Base-by-base conservation (phyloP, 35 echinoderm and acorn worm genomes). In the Chiridota heheva region DNA sequence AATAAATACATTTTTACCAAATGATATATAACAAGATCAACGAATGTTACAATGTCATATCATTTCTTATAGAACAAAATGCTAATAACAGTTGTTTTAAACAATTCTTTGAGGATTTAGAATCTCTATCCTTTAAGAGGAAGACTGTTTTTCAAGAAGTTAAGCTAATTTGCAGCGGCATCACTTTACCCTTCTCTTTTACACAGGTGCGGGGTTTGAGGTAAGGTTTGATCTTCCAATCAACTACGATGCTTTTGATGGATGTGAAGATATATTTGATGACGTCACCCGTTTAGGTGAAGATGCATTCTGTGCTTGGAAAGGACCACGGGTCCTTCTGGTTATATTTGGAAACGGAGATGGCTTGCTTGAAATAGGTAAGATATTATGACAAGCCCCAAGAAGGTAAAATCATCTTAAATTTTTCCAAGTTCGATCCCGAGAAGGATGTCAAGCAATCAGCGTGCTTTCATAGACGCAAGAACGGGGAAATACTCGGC, bases 321-420 rank as follows among this genome's bases (percentile, higher is more conserved):
- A 46, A 18, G 69, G 73, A 16, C 88, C 91, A 10, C 89, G 42
- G 31, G 56, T 25, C 15, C 20, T 95, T 22, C n/a, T 60, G 20
- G 72, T 90, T 44, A 36, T 95, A 20, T 73, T 86, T 39, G 91
- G 91, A 49, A 85, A 53, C 31, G 55, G 60, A 29, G 44, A 55
- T 29, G 91, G 78, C 2, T 69, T 92, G 29, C 56, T 88, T 36
- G 70, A 47, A 45, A 81, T 86, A 44, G 90, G 90, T 92, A 57
- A 88, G 89, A 69, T 49, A 7, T 40, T 15, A 2, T 1, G 13
- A 18, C 25, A 0, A 56, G 16, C 0, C 25, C 25, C n/a, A 3
- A 20, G 12, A 16, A 2, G 7, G 13, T 53, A 15, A 75, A 7
- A 8, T 22, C 22, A 75, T 5, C 7, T 75, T 20, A 17, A 3